Conservation (phyloP, 2,113 vertebrate genomes). For the Toxotes chatareus region DNA sequence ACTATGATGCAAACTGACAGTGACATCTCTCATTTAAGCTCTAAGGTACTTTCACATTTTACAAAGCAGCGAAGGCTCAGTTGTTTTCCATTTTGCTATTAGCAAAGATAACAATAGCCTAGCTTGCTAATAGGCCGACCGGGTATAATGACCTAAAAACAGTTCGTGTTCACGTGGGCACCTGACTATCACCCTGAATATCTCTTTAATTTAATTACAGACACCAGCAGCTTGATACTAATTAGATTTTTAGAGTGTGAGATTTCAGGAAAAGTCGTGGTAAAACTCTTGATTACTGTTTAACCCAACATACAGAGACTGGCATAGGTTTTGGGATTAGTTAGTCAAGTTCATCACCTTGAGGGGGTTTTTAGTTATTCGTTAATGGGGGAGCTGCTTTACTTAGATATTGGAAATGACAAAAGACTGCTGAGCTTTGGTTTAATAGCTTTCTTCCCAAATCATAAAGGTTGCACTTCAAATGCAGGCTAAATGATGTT, state of each 20-base stretch:
- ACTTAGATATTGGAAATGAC: constrained; percentile 11
- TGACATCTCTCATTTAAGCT: neutral
- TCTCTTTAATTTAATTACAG: neutral
- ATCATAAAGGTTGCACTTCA: constrained; percentile 29
- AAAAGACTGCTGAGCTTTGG: constrained; percentile 12
- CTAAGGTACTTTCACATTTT: too few species aligned
- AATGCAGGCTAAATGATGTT: constrained; percentile 33
- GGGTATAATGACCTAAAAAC: too few species aligned
- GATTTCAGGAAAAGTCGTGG: neutral
- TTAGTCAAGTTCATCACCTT: neutral
- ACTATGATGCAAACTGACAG: too few species aligned
- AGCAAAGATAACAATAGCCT: too few species aligned
- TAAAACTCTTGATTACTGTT: neutral
- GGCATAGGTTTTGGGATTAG: neutral
- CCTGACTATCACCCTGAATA: too few species aligned
- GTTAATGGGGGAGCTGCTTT: neutral
- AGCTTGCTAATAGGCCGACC: too few species aligned
- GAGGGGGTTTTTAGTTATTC: neutral
- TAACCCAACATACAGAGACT: neutral
- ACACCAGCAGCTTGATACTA: neutral
- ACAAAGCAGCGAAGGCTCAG: too few species aligned
- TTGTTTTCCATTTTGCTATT: too few species aligned
- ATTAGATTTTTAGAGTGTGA: neutral
- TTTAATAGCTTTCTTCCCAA: constrained; percentile 14
- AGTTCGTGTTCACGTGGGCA: too few species aligned